Evolutionary conservation across 1,140 invertebrate genomes (phyloP), one percentile per base, ranked within the genome.

Genomic region (Periplaneta americana): DNA sequence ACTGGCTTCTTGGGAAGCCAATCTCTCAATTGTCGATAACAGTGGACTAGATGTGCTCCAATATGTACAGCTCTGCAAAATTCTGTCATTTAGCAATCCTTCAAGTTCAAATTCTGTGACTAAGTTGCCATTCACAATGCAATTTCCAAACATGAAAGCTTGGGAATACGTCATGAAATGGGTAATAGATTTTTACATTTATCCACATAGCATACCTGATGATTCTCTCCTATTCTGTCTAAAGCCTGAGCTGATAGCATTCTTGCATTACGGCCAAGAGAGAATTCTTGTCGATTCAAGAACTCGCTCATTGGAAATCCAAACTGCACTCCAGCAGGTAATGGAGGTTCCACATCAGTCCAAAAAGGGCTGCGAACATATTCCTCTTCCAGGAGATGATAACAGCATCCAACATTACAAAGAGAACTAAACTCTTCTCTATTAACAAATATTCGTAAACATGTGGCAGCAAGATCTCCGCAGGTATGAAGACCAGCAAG

Each of bases 381-480:
- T 84, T 88, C 86, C 89, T 98, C 95, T 81, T 92, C 90, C 83
- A 97, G 87, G 84, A 98, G 90, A 90, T 98, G 92, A 88, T 98
- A 98, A 87, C 97, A 98, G 86, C 97, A 98, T 0, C 95, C 95
- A 39, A 98, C 94, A 84, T 95, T 95, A 79, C 95, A 94, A 0
- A 97, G 85, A 0, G 91, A 90, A 82, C 88, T 89, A 9, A 93
- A 91, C 32, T 89, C 85, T 1, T 88, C 81, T 84, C 91, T 91
- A 22, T 88, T 84, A 33, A 91, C 85, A 86, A 97, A 98, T 22
- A 96, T 89, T 84, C 93, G 91, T 0, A 98, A 88, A 82, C 94
- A 92, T 10, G 93, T 93, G 9, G 95, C 88, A 1, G 94, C 93
- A 6, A 98, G 88, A 87, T 96, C 93, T 1, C 97, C 97, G 89